phyloP scores from a whole-genome alignment of 2,113 vertebrate species.

The Tetraodon nigroviridis region DNA sequence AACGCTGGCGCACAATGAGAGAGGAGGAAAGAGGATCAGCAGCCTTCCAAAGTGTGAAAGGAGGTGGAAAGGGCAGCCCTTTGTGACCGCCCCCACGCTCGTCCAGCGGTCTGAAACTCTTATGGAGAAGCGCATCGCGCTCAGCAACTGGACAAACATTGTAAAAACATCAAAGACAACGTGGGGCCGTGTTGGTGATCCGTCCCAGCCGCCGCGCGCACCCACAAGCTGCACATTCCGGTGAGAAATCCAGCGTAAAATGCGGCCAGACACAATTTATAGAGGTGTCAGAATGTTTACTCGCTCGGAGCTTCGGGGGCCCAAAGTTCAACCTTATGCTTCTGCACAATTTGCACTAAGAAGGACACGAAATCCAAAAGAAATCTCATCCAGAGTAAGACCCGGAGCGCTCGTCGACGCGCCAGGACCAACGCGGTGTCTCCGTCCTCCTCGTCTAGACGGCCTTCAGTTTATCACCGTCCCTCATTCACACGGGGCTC shows the following conservation, averaged over 20 bases:
- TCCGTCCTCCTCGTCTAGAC: slow-evolving; percentile 66
- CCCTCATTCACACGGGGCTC: slow-evolving; percentile 64
- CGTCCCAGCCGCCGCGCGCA: slow-evolving; percentile 37
- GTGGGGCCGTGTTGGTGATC: slow-evolving; percentile 19
- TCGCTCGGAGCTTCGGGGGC: background rate
- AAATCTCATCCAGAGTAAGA: slow-evolving; percentile 9
- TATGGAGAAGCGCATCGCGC: slow-evolving; percentile 62
- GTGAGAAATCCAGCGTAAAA: slow-evolving; percentile 48
- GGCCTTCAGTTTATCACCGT: slow-evolving; percentile 41
- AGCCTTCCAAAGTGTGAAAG: slow-evolving; percentile 60
- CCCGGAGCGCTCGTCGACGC: slow-evolving; percentile 30
- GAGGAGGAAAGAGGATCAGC: slow-evolving; percentile 47
- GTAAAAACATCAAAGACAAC: slow-evolving; percentile 78
- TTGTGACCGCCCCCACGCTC: slow-evolving; percentile 61
- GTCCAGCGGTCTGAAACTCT: slow-evolving; percentile 65
- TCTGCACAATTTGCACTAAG: background rate
- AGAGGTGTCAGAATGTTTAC: slow-evolving; percentile 17
- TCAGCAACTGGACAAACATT: slow-evolving; percentile 78
- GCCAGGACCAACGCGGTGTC: slow-evolving; percentile 48
- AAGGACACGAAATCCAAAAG: background rate
- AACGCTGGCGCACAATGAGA: slow-evolving; percentile 53
- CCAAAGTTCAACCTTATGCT: too few relatives aligned
- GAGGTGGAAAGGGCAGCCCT: slow-evolving; percentile 65
- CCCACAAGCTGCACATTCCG: slow-evolving; percentile 35
- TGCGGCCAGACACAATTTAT: slow-evolving; percentile 49